Evolutionary conservation across 2,113 vertebrate genomes (phyloP).

Genomic region (Burhinus oedicnemus): DNA sequence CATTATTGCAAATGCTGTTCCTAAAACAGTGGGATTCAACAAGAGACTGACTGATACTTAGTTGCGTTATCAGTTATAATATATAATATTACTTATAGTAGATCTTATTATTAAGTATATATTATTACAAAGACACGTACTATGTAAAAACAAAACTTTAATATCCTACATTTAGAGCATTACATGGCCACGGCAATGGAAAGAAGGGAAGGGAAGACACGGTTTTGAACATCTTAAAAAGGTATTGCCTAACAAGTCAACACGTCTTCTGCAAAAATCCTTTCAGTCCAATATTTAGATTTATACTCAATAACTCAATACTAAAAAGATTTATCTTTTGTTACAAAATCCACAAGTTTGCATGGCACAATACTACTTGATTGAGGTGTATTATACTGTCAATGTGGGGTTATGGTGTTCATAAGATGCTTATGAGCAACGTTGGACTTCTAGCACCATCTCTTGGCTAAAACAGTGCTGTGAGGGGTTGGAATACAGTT

Average conservation of each 20-base stretch:
- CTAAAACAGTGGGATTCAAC: background rate
- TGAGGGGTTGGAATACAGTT: background rate
- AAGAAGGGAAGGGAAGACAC: background rate
- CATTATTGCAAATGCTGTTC: background rate
- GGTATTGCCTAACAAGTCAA: background rate
- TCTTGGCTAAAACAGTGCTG: background rate
- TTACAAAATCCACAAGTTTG: background rate
- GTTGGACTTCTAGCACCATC: constrained; percentile 25
- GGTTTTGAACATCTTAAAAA: background rate
- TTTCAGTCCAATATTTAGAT: background rate
- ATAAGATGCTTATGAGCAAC: background rate
- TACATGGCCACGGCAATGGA: background rate
- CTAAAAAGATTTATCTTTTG: background rate
- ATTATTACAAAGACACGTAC: background rate
- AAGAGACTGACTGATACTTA: background rate
- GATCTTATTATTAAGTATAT: background rate
- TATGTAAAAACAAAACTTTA: background rate
- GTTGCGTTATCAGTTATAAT: background rate
- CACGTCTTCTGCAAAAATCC: background rate
- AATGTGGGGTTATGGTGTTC: background rate
- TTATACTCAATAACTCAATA: background rate
- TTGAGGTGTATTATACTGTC: fast-evolving
- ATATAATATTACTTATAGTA: background rate
- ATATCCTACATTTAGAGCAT: background rate
- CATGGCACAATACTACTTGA: background rate